Evolutionary conservation across 2,113 vertebrate genomes (phyloP), one percentile per base, ranked within the genome.

Genomic region (Mormyrus lacerda): DNA sequence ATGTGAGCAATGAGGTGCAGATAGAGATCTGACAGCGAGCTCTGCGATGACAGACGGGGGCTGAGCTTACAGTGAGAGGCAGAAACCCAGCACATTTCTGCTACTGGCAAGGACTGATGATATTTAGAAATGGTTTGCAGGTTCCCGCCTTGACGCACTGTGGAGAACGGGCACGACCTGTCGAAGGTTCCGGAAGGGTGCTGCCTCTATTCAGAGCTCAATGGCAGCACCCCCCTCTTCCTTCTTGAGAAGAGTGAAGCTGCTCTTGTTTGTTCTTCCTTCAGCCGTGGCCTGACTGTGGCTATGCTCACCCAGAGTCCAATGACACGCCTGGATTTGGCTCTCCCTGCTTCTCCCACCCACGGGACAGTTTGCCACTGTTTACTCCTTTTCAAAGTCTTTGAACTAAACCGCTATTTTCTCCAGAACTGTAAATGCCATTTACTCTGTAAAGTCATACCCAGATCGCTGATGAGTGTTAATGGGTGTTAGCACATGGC

Each of bases 1-100:
- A 69, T n/a, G 89, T 92, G 92, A 94, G 93, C 92, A 93, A 93
- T 91, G 88, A 90, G 89, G 90, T 88, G 10, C 21, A 55, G 94
- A 95, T 93, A 93, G 73, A 42, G 73, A 94, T 94, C 93, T 89
- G 90, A 85, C 90, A 53, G 89, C 58, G 65, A 21, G 65, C 88
- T 87, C 44, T 24, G 1, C 90, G 90, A 88, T 93, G 93, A 93
- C 93, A 93, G 93, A 92, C 61, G 1, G 3, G 5, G 21, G 53
- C 48, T 45, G 61, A 89, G 76, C 89, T 90, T 88, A 91, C 89
- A 89, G 88, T 88, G 91, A 58, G 87, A 87, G 91, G 91, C 92
- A 93, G 61, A 47, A 82, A 53, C 50, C 39, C 69, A 44, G 13
- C n/a, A 8, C 3, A 8, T 61, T 47, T 45, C 42, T 58, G 15